These are phyloP conservation scores for Myotis pilosus DNA, from an alignment of 2,797 vertebrate species.

Conservation along the genomic window DNA sequence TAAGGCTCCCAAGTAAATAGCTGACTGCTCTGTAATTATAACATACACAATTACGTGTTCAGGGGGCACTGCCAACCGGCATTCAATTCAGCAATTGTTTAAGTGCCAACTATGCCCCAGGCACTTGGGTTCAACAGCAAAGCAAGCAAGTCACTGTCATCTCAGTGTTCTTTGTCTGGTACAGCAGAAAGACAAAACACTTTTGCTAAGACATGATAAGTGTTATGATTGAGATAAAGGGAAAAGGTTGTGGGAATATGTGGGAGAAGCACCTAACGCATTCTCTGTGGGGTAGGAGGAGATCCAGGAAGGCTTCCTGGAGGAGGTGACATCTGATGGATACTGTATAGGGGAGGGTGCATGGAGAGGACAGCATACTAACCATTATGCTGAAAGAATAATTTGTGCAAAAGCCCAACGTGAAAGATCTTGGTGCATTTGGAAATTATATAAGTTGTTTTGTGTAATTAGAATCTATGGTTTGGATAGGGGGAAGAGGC, in stretches of 20 bases:
- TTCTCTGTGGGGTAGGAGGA: background rate
- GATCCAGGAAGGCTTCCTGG: conserved; percentile 3
- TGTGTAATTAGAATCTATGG: background rate
- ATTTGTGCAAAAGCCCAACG: background rate
- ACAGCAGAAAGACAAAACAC: background rate
- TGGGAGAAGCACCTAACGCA: background rate
- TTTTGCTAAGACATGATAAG: background rate
- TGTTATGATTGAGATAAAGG: background rate
- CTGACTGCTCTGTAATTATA: conserved; percentile 48
- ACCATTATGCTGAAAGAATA: background rate
- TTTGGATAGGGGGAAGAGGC: background rate
- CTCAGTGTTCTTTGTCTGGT: background rate
- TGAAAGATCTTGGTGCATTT: background rate
- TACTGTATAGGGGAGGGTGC: background rate
- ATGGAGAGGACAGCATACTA: background rate
- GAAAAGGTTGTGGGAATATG: background rate
- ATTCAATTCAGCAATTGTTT: background rate
- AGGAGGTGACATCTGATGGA: background rate
- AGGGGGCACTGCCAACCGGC: background rate
- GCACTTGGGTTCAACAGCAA: conserved; percentile 9
- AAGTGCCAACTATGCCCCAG: background rate
- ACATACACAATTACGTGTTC: background rate
- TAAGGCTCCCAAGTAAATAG: background rate
- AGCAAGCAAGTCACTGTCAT: background rate
- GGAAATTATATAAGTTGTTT: background rate